Evolutionary conservation across 2,113 vertebrate species (phyloP), one percentile per base, ranked within the genome.

Genomic region (Triplophysa siluroides): DNA sequence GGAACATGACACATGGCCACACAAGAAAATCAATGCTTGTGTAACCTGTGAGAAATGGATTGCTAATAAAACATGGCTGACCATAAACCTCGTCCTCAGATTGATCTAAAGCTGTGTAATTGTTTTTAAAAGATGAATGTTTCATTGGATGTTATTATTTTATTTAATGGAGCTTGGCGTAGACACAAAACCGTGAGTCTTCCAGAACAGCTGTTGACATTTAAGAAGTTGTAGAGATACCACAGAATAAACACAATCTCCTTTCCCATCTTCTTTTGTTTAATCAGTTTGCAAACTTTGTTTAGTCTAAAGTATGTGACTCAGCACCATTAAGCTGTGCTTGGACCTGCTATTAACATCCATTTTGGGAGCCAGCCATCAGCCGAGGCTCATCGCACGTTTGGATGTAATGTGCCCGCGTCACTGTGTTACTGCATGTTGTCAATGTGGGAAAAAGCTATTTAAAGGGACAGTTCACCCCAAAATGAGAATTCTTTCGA

Each of bases 1-100:
- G 70, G 60, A 54, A 33, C 69, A 18, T 8, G 24, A 4, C 58
- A 45, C 52, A 24, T 38, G 21, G 24, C 70, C 41, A 82, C 50
- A 68, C 61, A 65, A 50, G 16, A n/a, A 54, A 67, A 80, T 65
- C 16, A 38, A 18, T 9, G 66, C 62, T 67, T 75, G 79, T 76
- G 52, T 79, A 76, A 83, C 82, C 76, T 75, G 50, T 26, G 50
- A 73, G 62, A 69, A 75, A 75, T 66, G 54, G n/a, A 38, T 21
- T 1, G 60, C 66, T 58, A 64, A 76, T 45, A 45, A 33, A 52
- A 71, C 13, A 3, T 29, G 38, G 21, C 58, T 13, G 58, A 38
- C 52, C 71, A 54, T 62, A 2, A 23, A 58, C 60, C 65, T 82
- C 60, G 45, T 78, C 74, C 74, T 77, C 45, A 21, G 14, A 62